A percentile compares a stretch with the other conserved stretches of the same genome.
Conservation (phyloP, 2,888 invertebrate genomes). For the Pyrochroa serraticornis region DNA sequence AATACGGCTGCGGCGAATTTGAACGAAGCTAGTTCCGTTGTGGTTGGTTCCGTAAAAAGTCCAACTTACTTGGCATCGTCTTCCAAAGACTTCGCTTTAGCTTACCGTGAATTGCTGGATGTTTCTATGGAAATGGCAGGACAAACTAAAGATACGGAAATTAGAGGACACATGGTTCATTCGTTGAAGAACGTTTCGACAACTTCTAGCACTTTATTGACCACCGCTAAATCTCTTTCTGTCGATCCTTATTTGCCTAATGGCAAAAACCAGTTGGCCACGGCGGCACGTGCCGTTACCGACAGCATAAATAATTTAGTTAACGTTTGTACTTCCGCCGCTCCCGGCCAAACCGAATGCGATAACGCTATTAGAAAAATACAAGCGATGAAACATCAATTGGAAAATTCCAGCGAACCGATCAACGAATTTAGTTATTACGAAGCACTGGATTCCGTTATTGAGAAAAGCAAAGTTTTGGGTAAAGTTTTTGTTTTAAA, state of each 20-base stretch:
- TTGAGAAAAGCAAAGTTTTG: conserved; percentile 83
- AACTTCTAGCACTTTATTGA: conserved; percentile 83
- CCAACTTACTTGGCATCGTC: conserved; percentile 74
- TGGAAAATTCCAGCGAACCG: conserved; percentile 87
- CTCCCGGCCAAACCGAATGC: conserved; percentile 96
- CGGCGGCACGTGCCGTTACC: conserved; percentile 88
- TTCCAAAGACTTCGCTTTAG: conserved; percentile 78
- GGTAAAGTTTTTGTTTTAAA: conserved; percentile 55
- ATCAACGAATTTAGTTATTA: conserved; percentile 89
- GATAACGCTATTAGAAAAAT: conserved; percentile 94
- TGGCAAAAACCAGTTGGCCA: conserved; percentile 85
- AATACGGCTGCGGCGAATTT: conserved; percentile 83
- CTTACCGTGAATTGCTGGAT: conserved; percentile 78
- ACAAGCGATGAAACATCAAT: conserved; percentile 79
- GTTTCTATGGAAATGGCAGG: conserved; percentile 87
- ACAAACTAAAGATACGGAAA: conserved; percentile 75
- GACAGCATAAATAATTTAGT: conserved; percentile 92
- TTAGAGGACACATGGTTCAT: conserved; percentile 81
- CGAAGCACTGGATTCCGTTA: conserved; percentile 90
- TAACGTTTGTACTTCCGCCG: conserved; percentile 85
- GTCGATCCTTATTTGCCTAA: conserved; percentile 90
- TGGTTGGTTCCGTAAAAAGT: conserved; percentile 77
- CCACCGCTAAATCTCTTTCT: conserved; percentile 87
- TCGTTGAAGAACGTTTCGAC: conserved; percentile 87
- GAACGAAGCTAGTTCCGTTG: conserved; percentile 82